Conservation (phyloP, 1,140 invertebrate genomes). For the Campoletis sonorensis region DNA sequence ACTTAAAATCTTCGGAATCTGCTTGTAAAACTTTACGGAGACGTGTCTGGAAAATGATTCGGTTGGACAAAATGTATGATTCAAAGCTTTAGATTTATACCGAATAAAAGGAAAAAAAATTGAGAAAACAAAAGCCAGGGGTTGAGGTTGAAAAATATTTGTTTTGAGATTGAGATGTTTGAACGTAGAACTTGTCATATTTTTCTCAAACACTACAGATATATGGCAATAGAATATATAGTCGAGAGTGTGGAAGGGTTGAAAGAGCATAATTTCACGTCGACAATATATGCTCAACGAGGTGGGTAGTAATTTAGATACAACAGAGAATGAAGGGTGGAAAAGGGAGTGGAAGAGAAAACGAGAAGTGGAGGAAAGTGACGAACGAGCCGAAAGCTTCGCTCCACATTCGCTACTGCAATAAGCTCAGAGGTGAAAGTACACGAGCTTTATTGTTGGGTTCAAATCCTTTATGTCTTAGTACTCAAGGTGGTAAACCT, state of each 20-base stretch:
- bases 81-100: no score
- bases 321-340: background rate
- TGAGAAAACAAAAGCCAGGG: no score
- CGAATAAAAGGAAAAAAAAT: no score
- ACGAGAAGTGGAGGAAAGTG: conserved; percentile 14
- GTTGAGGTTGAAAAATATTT: no score
- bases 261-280: conserved; percentile 28
- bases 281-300: conserved; percentile 22
- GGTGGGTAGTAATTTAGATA: conserved; percentile 40
- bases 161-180: no score
- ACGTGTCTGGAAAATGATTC: no score
- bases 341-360: background rate
- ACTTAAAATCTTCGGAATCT: no score
- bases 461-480: conserved; percentile 37
- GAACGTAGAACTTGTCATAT: background rate
- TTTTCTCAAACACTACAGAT: no score
- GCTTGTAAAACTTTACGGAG: no score
- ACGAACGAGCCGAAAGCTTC: conserved; percentile 35
- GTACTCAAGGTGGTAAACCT: conserved; percentile 10
- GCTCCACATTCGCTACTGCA: conserved; percentile 26
- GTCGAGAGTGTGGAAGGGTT: conserved; percentile 4
- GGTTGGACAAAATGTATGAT: no score
- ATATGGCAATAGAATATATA: no score
- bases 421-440: conserved; percentile 26
- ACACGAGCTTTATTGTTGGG: conserved; percentile 37